A percentile compares a stretch with the other conserved stretches of the same genome.
phyloP scores from a whole-genome alignment of 2,113 vertebrate species.

The Rhinolophus ferrumequinum region DNA sequence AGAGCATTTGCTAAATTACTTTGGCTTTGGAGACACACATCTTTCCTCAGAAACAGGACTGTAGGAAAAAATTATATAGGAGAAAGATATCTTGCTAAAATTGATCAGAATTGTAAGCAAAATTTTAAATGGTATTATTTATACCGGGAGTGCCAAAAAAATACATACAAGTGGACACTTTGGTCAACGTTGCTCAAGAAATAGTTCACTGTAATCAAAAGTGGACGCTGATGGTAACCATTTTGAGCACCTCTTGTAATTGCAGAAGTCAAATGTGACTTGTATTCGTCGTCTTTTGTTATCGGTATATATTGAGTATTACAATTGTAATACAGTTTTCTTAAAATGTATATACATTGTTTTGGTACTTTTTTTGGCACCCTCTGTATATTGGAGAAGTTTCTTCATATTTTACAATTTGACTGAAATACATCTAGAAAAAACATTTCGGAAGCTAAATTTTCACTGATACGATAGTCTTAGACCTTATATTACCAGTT shows the following conservation, averaged over 20 bases:
- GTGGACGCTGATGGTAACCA: too few relatives aligned
- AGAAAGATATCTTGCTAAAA: neutral
- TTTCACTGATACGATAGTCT: constrained; percentile 1
- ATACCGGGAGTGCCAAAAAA: too few relatives aligned
- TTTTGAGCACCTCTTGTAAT: too few relatives aligned
- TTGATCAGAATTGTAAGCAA: constrained; percentile 1
- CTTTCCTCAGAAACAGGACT: neutral
- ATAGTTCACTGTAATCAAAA: too few relatives aligned
- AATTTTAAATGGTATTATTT: constrained; percentile 33
- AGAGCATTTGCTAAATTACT: neutral
- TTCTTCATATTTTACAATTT: constrained; percentile 51
- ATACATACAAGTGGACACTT: too few relatives aligned
- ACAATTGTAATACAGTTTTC: too few relatives aligned
- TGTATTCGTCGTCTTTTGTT: too few relatives aligned
- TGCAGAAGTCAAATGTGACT: too few relatives aligned
- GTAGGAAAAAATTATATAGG: neutral
- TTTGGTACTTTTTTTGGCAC: too few relatives aligned
- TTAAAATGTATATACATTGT: too few relatives aligned
- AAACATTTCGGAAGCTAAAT: neutral
- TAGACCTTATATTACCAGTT: neutral
- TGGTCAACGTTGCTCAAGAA: too few relatives aligned
- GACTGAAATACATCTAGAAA: neutral
- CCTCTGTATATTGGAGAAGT: neutral
- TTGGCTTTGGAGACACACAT: neutral
- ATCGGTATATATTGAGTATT: too few relatives aligned